Conservation (phyloP, 2,888 invertebrate species). For the Lutraria lutraria region DNA sequence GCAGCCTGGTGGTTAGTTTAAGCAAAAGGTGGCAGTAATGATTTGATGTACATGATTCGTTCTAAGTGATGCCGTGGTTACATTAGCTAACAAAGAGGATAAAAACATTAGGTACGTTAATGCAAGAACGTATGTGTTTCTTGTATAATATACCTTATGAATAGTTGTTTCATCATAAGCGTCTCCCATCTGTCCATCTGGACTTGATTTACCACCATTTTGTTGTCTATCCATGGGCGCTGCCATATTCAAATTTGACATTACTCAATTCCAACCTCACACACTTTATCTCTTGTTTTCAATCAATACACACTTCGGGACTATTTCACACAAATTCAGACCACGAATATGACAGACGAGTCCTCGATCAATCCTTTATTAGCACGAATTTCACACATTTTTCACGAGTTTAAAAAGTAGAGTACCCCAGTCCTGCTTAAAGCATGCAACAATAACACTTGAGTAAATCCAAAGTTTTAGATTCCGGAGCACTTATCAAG, state of each 20-base stretch:
- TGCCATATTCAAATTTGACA: conserved; percentile 43
- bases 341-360: neutral
- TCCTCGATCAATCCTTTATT: neutral
- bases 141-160: conserved; percentile 61
- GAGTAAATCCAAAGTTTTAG: conserved; percentile 10
- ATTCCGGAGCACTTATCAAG: neutral
- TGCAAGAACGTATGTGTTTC: neutral
- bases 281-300: conserved; percentile 6
- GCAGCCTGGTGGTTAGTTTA: no score
- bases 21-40: no score
- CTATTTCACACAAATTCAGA: neutral
- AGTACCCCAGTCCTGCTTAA: neutral
- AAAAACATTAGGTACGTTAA: no score
- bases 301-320: conserved; percentile 5
- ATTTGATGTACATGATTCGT: no score
- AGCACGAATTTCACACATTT: conserved; percentile 13
- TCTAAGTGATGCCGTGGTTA: no score
- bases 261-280: neutral
- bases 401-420: neutral
- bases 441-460: neutral
- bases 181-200: conserved; percentile 31
- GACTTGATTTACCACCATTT: conserved; percentile 39
- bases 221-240: conserved; percentile 35
- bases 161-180: conserved; percentile 68
- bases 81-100: no score